A percentile compares a stretch with the other conserved stretches of the same genome.
Evolutionary conservation across 2,888 invertebrate species (phyloP).

Genomic region (Tenthredo notha): DNA sequence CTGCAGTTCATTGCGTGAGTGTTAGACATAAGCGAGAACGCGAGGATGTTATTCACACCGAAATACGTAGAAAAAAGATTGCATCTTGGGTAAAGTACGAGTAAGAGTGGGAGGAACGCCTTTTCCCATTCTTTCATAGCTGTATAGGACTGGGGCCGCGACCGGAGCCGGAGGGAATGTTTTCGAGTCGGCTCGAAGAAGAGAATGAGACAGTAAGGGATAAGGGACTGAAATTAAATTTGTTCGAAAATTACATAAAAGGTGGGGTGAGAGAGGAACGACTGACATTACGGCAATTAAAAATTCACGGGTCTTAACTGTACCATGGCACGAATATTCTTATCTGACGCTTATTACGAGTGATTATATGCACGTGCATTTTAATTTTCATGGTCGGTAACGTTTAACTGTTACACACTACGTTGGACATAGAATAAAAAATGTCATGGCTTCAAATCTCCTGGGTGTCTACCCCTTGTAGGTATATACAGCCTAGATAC

Average conservation of each 20-base stretch:
- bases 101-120: conserved; percentile 24
- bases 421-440: not conserved
- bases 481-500: not conserved
- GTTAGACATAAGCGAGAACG: conserved; percentile 57
- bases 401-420: conserved; percentile 32
- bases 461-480: conserved; percentile 5
- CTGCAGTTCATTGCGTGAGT: conserved; percentile 56
- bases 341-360: conserved; percentile 60
- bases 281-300: conserved; percentile 54
- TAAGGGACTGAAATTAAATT: conserved; percentile 60
- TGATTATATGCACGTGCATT: conserved; percentile 62
- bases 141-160: not conserved
- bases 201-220: conserved; percentile 19
- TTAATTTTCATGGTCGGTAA: conserved; percentile 57
- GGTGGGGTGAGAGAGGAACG: conserved; percentile 38
- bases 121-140: conserved; percentile 27
- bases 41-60: conserved; percentile 60
- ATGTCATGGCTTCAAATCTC: conserved; percentile 34
- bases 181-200: conserved; percentile 27
- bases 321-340: conserved; percentile 58
- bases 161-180: not conserved
- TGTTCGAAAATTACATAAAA: conserved; percentile 61
- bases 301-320: conserved; percentile 60
- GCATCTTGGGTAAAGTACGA: conserved; percentile 42
- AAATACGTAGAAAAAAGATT: conserved; percentile 55